Base-by-base conservation (phyloP, 2,888 invertebrate genomes). In the Drosophila buzzatii region DNA sequence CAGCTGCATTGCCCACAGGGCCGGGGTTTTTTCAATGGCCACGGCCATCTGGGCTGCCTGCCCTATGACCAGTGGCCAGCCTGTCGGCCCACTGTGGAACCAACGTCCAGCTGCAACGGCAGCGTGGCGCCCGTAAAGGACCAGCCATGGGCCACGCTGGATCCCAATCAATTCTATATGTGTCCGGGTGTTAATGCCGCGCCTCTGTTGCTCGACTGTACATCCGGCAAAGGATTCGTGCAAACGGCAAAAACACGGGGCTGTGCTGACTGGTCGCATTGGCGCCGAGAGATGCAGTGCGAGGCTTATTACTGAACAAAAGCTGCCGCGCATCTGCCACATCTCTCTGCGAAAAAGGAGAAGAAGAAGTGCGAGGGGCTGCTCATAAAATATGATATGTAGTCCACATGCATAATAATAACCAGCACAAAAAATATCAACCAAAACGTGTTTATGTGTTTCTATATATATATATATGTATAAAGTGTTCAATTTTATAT, bases 151-250 rank as follows among this genome's bases (percentile, higher is more conserved):
- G 68, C 82, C 67, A 57, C 79, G 18, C 42, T 77, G 70, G 83
- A 91, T 81, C 91, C 91, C 72, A 90, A 91, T 86, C 88, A 82
- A 78, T 91, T 91, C 87, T 89, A 85, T 74, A 81, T 91, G 70
- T 91, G 91, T 76, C 84, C 84, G 63, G 76, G 71, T 53, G 75
- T 65, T 62, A 45, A 71, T 56, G 79, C 72, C 47, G 74, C 78
- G 55, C 88, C 91, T 20, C 52, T 88, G 65, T 57, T 89, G 59
- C 73, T 90, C 63, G 83, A 64, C 71, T 91, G 91, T 71, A 81
- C 81, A 65, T 42, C 72, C 37, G 91, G 91, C 71, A 84, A 81
- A 61, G 91, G 91, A 44, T 91, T 91, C 73, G 82, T 91, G 18
- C 80, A 88, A 73, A 81, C 81, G n/a, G n/a, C 70, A 27, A 69